phyloP scores from a whole-genome alignment of 2,113 vertebrate genomes.

The Centropus unirufus region DNA sequence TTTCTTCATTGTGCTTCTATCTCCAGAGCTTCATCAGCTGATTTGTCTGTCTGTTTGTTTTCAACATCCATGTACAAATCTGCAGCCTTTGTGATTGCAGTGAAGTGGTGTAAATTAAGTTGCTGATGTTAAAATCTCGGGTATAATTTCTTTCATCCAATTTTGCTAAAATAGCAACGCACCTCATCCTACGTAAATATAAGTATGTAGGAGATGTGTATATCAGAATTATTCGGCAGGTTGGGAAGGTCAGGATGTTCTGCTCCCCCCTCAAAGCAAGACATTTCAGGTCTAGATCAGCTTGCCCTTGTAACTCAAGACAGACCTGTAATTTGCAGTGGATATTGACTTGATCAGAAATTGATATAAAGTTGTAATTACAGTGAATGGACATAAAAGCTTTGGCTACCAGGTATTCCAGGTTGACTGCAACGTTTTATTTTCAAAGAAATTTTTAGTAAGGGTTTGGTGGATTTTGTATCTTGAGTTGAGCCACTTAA shows the following conservation, averaged over 20 bases:
- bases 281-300: neutral
- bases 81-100: neutral
- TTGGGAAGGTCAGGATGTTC: neutral
- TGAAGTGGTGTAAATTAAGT: conserved; percentile 6
- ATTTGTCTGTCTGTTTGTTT: neutral
- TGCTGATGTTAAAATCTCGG: neutral
- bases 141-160: neutral
- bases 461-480: neutral
- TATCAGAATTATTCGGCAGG: neutral
- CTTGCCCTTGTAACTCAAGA: neutral
- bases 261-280: neutral
- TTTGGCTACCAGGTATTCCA: neutral
- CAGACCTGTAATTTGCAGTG: neutral
- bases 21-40: conserved; percentile 54
- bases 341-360: neutral
- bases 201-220: too few relatives aligned
- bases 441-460: neutral
- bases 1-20: conserved; percentile 52
- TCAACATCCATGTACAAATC: neutral
- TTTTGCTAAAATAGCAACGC: neutral
- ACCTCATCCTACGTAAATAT: neutral
- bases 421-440: neutral
- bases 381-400: neutral
- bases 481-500: neutral
- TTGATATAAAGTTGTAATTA: neutral